A percentile compares a stretch with the other conserved stretches of the same genome.
These are phyloP conservation scores for Ranitomeya imitator DNA, from an alignment of 2,113 vertebrate species.

Conservation along the genomic window DNA sequence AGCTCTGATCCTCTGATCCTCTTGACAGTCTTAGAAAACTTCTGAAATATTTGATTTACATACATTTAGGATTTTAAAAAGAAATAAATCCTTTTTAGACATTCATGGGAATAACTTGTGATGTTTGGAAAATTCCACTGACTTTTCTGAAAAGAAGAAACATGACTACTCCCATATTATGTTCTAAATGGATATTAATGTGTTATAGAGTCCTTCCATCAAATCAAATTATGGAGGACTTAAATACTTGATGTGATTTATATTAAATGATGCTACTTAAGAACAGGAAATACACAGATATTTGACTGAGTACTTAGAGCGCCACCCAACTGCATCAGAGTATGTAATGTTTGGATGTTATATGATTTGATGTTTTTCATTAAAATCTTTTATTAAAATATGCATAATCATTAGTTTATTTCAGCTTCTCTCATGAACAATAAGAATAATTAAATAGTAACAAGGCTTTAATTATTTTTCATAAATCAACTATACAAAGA, in stretches of 20 bases:
- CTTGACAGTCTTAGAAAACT: too few species aligned
- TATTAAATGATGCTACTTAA: conserved; percentile 18
- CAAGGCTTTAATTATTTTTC: too few species aligned
- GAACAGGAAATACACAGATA: not conserved
- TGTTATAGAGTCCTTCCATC: conserved; percentile 19
- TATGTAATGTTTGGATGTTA: not conserved
- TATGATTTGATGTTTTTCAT: not conserved
- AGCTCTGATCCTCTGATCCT: not conserved
- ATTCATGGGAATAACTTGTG: not conserved
- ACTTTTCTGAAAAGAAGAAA: not conserved
- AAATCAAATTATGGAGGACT: not conserved
- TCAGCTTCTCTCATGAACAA: not conserved
- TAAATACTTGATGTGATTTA: conserved; percentile 17
- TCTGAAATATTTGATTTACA: not conserved
- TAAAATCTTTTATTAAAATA: not conserved
- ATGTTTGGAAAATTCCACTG: not conserved
- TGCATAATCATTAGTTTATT: not conserved
- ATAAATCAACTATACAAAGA: too few species aligned
- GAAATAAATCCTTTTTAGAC: not conserved
- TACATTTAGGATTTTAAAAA: not conserved
- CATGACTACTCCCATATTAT: conserved; percentile 1
- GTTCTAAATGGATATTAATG: conserved; percentile 18
- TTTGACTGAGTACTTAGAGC: not conserved
- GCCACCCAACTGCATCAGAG: not conserved
- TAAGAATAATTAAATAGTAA: not conserved